These are phyloP conservation scores for Geophilus truncorum DNA, from an alignment of 2,888 invertebrate genomes.

Conservation along the genomic window DNA sequence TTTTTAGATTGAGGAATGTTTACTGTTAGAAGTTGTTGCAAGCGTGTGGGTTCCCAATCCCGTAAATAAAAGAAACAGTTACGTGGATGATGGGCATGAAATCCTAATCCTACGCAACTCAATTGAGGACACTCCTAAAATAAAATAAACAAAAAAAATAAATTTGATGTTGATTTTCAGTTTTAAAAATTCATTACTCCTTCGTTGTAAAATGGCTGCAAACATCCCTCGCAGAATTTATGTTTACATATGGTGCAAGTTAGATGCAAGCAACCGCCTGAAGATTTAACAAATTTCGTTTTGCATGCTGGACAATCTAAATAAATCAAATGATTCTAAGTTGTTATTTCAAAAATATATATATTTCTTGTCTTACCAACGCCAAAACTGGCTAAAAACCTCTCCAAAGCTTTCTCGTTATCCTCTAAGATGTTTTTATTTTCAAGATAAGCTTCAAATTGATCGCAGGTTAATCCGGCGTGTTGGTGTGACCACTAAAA, in stretches of 20 bases:
- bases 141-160: background rate
- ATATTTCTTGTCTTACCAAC: background rate
- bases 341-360: background rate
- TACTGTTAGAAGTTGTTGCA: background rate
- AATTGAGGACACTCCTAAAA: background rate
- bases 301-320: background rate
- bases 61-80: background rate
- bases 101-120: background rate
- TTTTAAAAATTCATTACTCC: too few species aligned
- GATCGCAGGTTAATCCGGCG: background rate
- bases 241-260: background rate
- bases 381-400: background rate
- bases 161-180: too few species aligned
- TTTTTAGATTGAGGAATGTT: background rate
- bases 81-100: constrained; percentile 14
- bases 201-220: background rate
- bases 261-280: background rate
- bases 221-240: constrained; percentile 15
- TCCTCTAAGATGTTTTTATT: background rate
- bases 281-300: background rate
- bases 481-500: background rate
- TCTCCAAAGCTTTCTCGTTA: background rate
- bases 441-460: background rate
- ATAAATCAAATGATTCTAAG: background rate
- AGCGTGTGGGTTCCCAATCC: background rate